A percentile compares a stretch with the other conserved stretches of the same genome.
Evolutionary conservation across 2,113 vertebrate genomes (phyloP).

Genomic region (Sylvietta virens): DNA sequence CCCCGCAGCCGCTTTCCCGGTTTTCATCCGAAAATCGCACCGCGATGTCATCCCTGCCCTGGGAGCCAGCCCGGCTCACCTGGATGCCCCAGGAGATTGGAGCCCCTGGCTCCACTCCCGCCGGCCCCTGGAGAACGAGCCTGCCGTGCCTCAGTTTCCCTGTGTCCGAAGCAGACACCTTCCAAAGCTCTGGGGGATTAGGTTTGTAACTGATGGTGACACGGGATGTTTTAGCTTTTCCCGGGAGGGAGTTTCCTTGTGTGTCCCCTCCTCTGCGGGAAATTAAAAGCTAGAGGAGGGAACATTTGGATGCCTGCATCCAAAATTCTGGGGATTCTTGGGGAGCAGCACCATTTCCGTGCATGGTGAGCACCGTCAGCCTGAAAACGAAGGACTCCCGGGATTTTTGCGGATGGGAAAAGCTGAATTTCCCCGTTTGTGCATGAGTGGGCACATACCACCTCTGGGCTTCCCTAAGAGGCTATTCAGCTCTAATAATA

Average conservation of each 20-base stretch:
- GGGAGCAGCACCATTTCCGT: accelerated
- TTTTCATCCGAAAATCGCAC: background rate
- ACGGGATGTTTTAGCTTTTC: background rate
- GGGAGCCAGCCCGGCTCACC: background rate
- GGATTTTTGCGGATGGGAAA: background rate
- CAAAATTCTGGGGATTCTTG: background rate
- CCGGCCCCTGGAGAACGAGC: accelerated
- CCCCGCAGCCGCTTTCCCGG: accelerated
- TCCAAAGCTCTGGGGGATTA: accelerated
- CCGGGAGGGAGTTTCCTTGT: accelerated
- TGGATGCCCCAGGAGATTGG: too few species aligned
- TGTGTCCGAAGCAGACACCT: accelerated
- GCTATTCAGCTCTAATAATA: background rate
- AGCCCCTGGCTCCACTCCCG: accelerated
- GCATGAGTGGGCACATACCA: background rate
- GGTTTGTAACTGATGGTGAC: background rate
- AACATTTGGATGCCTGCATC: background rate
- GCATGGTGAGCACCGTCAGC: accelerated
- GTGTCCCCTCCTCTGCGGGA: accelerated
- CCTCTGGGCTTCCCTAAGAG: background rate
- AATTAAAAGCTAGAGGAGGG: background rate
- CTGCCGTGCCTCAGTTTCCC: background rate
- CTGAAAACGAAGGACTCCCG: accelerated
- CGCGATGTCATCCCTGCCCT: background rate
- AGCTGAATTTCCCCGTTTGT: background rate